Evolutionary conservation across 2,797 vertebrate genomes (phyloP).

Genomic region (Urosaurus nigricauda): DNA sequence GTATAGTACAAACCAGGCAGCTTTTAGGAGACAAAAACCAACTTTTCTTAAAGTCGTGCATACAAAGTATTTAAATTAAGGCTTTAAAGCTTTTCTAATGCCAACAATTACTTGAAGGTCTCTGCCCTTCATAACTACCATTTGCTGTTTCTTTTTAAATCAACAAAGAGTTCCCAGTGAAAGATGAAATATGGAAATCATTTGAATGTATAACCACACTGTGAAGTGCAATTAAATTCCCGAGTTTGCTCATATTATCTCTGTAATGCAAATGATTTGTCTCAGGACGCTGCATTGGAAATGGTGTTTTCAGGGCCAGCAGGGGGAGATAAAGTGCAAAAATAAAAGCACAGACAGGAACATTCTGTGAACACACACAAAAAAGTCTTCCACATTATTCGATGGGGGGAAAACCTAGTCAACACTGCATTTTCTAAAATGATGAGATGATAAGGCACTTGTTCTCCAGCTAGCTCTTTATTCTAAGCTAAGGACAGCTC

Average conservation of each 20-base stretch:
- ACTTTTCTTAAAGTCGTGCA: constrained; percentile 39
- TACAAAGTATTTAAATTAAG: constrained; percentile 55
- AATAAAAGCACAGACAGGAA: constrained; percentile 21
- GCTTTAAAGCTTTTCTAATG: constrained; percentile 27
- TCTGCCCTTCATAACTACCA: constrained; percentile 2
- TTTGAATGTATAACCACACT: constrained; percentile 9
- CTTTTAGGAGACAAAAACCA: constrained; percentile 36
- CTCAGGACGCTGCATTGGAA: not conserved
- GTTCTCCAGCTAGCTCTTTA: fast-evolving
- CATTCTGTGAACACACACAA: not conserved
- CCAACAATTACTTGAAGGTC: constrained; percentile 47
- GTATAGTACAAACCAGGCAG: constrained; percentile 43
- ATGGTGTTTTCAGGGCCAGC: constrained; percentile 68
- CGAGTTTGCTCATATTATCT: not conserved
- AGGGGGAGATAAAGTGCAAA: constrained; percentile 76
- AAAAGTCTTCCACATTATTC: not conserved
- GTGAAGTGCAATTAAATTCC: constrained; percentile 12
- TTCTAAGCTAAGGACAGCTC: not conserved
- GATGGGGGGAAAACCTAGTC: fast-evolving
- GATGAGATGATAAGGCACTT: not conserved
- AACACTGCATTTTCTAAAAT: not conserved
- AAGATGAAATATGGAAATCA: not conserved
- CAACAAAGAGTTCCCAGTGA: constrained; percentile 31
- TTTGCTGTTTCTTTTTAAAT: constrained; percentile 29
- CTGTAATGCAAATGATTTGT: constrained; percentile 8